phyloP scores from a whole-genome alignment of 2,888 invertebrate genomes.

The Lasioglossum lativentre region DNA sequence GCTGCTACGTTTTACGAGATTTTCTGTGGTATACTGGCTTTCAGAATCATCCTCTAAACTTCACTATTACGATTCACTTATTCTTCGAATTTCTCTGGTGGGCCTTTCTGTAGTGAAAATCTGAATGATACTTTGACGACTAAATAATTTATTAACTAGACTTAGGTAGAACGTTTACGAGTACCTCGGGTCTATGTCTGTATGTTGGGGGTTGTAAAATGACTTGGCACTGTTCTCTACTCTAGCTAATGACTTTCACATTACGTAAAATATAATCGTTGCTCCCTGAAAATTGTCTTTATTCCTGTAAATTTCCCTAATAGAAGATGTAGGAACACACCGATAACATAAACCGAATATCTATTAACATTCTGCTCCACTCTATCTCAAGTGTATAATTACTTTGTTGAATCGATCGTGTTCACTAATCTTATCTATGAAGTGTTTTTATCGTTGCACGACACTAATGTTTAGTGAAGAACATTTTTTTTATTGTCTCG shows the following conservation, averaged over 20 bases:
- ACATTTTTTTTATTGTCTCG: background rate
- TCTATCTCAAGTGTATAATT: slow-evolving; percentile 1
- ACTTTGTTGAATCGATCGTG: background rate
- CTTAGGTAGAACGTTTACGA: background rate
- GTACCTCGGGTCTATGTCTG: background rate
- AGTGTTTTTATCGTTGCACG: background rate
- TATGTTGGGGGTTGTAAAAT: background rate
- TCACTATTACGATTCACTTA: background rate
- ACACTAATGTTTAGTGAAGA: background rate
- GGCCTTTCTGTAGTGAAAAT: background rate
- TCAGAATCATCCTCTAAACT: background rate
- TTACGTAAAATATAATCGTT: background rate
- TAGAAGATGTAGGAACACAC: background rate
- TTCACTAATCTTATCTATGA: slow-evolving; percentile 3
- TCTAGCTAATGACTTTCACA: background rate
- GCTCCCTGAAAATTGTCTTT: background rate
- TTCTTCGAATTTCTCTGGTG: background rate
- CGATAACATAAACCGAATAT: background rate
- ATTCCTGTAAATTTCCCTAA: background rate
- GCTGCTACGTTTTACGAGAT: background rate
- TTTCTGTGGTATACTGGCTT: background rate
- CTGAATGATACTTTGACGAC: background rate
- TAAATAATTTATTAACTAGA: background rate
- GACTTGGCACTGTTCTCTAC: background rate
- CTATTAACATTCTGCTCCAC: background rate